Evolutionary conservation across 1,140 invertebrate species (phyloP), one percentile per base, ranked within the genome.

Genomic region (Macrocentrus cingulum): DNA sequence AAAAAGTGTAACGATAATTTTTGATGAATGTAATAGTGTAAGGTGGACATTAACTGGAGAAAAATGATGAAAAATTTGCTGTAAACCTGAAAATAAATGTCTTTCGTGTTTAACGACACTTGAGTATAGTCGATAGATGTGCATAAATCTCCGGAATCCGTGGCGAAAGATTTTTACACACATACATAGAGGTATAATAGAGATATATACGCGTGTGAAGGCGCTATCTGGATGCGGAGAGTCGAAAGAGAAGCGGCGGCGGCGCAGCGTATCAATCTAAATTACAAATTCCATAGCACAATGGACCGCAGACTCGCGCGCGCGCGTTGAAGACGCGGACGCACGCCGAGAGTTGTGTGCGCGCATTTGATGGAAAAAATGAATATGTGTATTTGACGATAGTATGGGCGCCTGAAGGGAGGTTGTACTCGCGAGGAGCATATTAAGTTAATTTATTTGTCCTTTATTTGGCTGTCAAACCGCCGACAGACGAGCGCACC

Each of bases 391-490:
- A 16, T 32, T 37, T 41, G 59, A 53, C 36, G 41, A 58, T 25
- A 42, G 15, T 32, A 48, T 44, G 32, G 23, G n/a, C n/a, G 53
- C 42, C 22, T 50, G 46, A 22, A 52, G 42, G 53, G 50, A 45
- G 59, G 56, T 56, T 56, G 53, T 60, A 48, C 56, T 36, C 32
- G 34, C 46, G 53, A 39, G 54, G 54, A 56, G 41, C 66, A 61
- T 69, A 76, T 79, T 76, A 79, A 79, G 70, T 77, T 75, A 77
- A 77, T 79, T 79, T 76, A 76, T 78, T 78, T 76, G 76, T 71
- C 74, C 71, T 78, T 77, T 78, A 79, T 79, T 76, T 74, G 75
- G 67, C 69, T 73, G 75, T 79, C 77, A 74, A 63, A 59, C 56
- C 63, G 70, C 64, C 68, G 66, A 66, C 65, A 69, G 71, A 72